phyloP scores from a whole-genome alignment of 2,888 invertebrate genomes.

The Cistogaster globosa region DNA sequence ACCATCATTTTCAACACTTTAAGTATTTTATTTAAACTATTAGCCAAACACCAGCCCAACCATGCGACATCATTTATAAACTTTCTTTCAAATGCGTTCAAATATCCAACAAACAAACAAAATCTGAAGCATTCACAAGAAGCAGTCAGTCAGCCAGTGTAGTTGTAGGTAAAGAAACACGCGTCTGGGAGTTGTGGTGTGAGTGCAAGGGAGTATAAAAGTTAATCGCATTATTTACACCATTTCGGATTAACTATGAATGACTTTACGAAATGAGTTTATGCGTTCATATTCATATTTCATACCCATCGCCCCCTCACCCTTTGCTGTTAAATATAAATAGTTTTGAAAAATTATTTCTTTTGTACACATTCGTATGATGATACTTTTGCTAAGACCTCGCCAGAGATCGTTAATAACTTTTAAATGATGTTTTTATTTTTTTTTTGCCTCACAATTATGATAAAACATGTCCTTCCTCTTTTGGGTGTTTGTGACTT shows the following conservation, averaged over 20 bases:
- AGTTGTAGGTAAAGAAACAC: slow-evolving; percentile 36
- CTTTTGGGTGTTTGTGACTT: slow-evolving; percentile 6
- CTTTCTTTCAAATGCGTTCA: slow-evolving; percentile 6
- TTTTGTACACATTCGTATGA: not conserved
- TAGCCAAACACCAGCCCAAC: slow-evolving; percentile 37
- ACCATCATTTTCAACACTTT: slow-evolving; percentile 36
- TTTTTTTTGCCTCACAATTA: slow-evolving; percentile 42
- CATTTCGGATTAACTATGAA: slow-evolving; percentile 82
- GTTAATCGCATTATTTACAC: slow-evolving; percentile 84
- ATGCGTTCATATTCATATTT: slow-evolving; percentile 27
- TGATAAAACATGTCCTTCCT: slow-evolving; percentile 64
- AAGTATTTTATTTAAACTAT: not conserved
- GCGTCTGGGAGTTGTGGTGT: slow-evolving; percentile 54
- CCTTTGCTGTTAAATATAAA: not conserved
- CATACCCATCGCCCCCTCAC: not conserved
- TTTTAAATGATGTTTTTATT: slow-evolving; percentile 49
- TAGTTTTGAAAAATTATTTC: slow-evolving; percentile 1
- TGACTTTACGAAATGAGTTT: slow-evolving; percentile 77
- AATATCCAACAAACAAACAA: slow-evolving; percentile 23
- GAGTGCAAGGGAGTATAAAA: slow-evolving; percentile 66
- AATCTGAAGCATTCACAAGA: slow-evolving; percentile 18
- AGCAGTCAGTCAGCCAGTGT: not conserved
- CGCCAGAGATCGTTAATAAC: slow-evolving; percentile 41
- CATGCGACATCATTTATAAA: slow-evolving; percentile 42
- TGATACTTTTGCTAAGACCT: not conserved